Base-by-base conservation (phyloP, 2,113 vertebrate genomes). In the Bubalus kerabau region DNA sequence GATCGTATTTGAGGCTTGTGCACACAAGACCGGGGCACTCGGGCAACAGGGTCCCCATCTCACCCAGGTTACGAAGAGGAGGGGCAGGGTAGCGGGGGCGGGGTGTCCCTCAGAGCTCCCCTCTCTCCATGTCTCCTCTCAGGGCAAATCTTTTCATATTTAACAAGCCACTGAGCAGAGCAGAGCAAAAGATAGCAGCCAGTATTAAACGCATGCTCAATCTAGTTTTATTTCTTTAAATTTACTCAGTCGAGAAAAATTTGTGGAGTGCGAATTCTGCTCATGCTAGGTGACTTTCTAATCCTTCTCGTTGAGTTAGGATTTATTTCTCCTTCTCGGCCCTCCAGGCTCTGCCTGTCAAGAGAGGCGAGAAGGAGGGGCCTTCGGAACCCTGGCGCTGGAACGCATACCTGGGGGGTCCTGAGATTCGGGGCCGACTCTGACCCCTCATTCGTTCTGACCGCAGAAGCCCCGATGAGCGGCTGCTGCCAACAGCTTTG, bases 181-280 rank as follows among this genome's bases (percentile, higher is more conserved):
- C 94, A 62, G 83, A 91, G 98, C 97, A 98, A 99, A 99, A 98
- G 98, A 98, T 97, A 98, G 97, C 98, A 96, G 98, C 96, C 98
- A 98, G 98, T 98, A 98, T 99, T 99, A 99, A 99, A 98, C 98
- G 97, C 97, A 98, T 98, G 98, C 98, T 99, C 98, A 98, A 99
- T 99, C 98, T 99, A 98, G 98, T 98, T 99, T 99, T 99, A 99
- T 99, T 98, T 98, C 98, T 99, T 99, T 78, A 98, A 97, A 98
- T 98, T 98, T 99, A 98, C 98, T 99, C 98, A 97, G 94, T 99
- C 98, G 98, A 98, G 98, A 98, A 99, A 97, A 98, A 99, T 99
- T 98, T 98, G 98, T 98, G 98, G 98, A 96, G 98, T 99, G 99
- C 98, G 97, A 98, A 98, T 97, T 98, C 98, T 98, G 97, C 98